Conservation (phyloP, 2,113 vertebrate genomes). For the Dicerorhinus sumatrensis region DNA sequence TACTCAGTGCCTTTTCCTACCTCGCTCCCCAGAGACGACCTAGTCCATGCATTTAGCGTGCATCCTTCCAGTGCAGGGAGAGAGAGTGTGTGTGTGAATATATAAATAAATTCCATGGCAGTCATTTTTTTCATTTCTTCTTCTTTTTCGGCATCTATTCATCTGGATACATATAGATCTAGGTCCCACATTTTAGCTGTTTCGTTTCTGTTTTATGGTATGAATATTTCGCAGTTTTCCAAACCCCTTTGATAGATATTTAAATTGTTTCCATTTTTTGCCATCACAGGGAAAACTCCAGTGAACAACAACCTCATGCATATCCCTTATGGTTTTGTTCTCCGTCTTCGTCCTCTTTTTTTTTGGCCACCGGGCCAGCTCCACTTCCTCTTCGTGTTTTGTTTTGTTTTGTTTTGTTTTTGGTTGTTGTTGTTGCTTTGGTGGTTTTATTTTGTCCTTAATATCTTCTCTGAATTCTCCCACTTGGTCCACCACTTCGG, state of each 20-base stretch:
- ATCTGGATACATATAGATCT: neutral
- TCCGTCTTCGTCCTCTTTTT: neutral
- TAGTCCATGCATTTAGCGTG: neutral
- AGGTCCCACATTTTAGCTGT: neutral
- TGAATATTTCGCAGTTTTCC: neutral
- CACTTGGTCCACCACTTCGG: neutral
- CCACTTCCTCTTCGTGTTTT: neutral
- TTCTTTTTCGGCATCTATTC: slow-evolving; percentile 12
- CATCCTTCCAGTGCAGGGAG: neutral
- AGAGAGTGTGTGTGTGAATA: neutral
- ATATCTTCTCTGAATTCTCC: slow-evolving; percentile 33
- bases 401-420: too few species aligned
- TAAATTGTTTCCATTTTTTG: neutral
- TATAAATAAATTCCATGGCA: neutral
- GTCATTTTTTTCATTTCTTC: neutral
- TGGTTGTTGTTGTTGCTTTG: neutral
- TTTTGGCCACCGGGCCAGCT: too few species aligned
- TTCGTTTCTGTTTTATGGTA: slow-evolving; percentile 28
- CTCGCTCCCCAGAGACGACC: neutral
- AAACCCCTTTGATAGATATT: neutral
- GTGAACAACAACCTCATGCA: neutral
- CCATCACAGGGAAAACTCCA: neutral
- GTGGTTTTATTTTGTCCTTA: neutral
- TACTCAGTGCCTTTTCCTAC: neutral
- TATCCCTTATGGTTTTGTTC: neutral